Base-by-base conservation (phyloP, 92 coral and sea anemone genomes). In the Phenganax marumi region DNA sequence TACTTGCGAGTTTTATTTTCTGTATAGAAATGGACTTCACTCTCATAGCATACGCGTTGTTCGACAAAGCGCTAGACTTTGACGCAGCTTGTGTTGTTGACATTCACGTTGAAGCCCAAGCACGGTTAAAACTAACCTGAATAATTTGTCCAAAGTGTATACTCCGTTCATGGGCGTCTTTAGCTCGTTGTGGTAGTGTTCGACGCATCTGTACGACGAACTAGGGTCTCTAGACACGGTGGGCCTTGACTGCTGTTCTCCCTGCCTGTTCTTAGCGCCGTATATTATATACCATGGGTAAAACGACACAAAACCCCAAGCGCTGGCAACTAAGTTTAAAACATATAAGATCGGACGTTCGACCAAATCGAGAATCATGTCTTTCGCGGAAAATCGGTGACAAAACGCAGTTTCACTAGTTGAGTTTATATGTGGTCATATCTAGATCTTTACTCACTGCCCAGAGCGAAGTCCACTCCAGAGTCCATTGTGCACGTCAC, bases 231-330 rank as follows among this genome's bases (percentile, higher is more conserved):
- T 86, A 50, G 93, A 87, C 33, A 78, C 72, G 26, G 97, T 89
- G 12, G 93, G 92, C 68, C 85, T 85, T 22, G 93, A 97, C 88
- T 95, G 98, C 24, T 84, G 58, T 80, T 89, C 93, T 53, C 87
- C 85, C 39, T 86, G 73, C 43, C 94, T 89, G 19, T 86, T 83
- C 77, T 92, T 91, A 79, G 96, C 90, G 86, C 98, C 98, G 39
- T 89, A 86, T 75, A 95, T 56, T 39, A 92, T 86, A 50, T 92
- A 95, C 98, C 98, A 95, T 16, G 98, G 98, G 3, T 90, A 57
- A 85, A 95, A 95, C 53, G 95, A 89, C 46, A 95, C 84, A 13
- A 95, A 86, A 71, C 98, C 96, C 98, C 98, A 95, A 8, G 90
- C 52, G 93, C 96, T 91, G 50, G 96, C 98, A 16, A 93, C 91